phyloP scores from a whole-genome alignment of 2,113 vertebrate genomes.

The Atlantisia rogersi region DNA sequence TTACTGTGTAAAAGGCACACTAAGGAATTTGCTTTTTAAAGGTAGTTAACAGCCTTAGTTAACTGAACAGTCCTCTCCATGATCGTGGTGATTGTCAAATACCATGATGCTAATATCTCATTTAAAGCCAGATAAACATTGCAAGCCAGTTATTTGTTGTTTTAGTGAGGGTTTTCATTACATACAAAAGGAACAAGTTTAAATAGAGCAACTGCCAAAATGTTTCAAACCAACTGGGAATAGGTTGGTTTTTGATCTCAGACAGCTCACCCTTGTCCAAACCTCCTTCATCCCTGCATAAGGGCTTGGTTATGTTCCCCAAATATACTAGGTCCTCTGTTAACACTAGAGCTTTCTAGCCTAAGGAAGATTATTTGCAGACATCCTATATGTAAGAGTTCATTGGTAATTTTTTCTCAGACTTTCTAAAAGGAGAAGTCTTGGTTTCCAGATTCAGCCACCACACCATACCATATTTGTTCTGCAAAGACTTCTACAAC shows the following conservation, averaged over 20 bases:
- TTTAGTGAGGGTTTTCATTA: background rate
- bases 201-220: background rate
- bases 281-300: background rate
- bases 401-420: background rate
- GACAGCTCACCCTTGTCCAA: background rate
- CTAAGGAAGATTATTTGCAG: background rate
- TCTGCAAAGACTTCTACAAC: background rate
- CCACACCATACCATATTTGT: background rate
- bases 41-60: background rate
- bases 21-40: background rate
- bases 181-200: background rate
- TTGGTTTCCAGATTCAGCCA: background rate
- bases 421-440: conserved; percentile 3
- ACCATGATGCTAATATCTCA: background rate
- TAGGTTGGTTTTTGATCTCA: background rate
- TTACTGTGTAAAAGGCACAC: background rate
- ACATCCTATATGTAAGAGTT: background rate
- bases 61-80: background rate
- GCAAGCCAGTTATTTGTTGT: background rate
- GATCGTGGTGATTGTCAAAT: background rate
- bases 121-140: conserved; percentile 10
- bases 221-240: background rate
- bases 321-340: background rate
- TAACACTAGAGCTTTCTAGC: background rate
- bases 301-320: background rate